These are phyloP conservation scores for Oceanites oceanicus DNA, from an alignment of 2,113 vertebrate genomes.

Conservation along the genomic window DNA sequence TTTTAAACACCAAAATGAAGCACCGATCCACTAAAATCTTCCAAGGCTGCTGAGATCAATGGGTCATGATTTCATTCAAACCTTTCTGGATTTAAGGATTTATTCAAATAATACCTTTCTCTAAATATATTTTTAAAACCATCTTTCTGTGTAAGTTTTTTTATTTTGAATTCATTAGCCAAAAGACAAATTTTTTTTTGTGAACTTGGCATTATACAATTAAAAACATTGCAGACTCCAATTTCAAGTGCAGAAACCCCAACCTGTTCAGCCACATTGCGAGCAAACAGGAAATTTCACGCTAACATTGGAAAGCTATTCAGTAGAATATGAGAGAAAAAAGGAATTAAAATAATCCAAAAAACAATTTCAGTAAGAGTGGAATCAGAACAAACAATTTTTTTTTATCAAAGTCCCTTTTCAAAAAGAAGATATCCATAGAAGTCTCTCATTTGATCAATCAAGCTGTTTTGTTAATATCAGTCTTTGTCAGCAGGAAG, in stretches of 20 bases:
- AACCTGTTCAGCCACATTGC: not conserved
- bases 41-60: not conserved
- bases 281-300: not conserved
- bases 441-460: not conserved
- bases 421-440: not conserved
- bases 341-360: fast-evolving
- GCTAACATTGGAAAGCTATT: not conserved
- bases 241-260: not conserved
- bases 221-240: not conserved
- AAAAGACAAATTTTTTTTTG: fast-evolving
- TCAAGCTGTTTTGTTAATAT: not conserved
- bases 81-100: not conserved
- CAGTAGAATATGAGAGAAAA: not conserved
- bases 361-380: not conserved
- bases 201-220: not conserved
- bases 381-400: not conserved
- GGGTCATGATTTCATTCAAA: not conserved
- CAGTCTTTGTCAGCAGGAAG: not conserved
- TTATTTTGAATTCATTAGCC: not conserved
- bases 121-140: not conserved
- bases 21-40: not conserved
- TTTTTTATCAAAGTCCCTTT: not conserved
- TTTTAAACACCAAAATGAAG: not conserved
- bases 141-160: not conserved
- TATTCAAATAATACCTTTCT: not conserved